Percentiles rank a stretch among this genome's conserved stretches.
Evolutionary conservation across 2,888 invertebrate species (phyloP).

Genomic region (Itoplectis maculator): DNA sequence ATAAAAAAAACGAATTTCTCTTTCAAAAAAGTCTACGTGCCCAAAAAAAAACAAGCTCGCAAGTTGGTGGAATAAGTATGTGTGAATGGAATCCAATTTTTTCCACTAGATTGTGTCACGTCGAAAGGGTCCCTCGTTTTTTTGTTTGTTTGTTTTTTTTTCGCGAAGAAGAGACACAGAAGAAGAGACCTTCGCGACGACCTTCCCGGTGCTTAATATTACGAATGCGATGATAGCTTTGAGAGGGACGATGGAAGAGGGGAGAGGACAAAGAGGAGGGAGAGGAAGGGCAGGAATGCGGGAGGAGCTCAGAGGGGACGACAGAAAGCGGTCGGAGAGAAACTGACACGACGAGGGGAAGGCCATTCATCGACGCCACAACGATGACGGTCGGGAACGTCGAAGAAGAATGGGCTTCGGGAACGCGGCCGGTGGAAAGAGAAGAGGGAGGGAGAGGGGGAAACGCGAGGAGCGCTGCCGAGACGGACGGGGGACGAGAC

Average conservation of each 20-base stretch:
- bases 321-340: constrained; percentile 18
- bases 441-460: not conserved
- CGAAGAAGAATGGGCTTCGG: constrained; percentile 43
- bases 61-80: not conserved
- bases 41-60: not conserved
- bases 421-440: constrained; percentile 19
- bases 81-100: not conserved
- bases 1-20: not conserved
- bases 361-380: constrained; percentile 49
- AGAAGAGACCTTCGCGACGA: not conserved
- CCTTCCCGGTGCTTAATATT: constrained; percentile 5
- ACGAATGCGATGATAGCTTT: constrained; percentile 25
- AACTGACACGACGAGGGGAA: constrained; percentile 39
- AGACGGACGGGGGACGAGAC: not conserved
- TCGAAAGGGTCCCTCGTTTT: not conserved
- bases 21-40: not conserved
- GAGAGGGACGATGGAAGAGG: too few species aligned
- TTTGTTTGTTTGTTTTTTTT: too few species aligned
- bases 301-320: not conserved
- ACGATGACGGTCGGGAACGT: constrained; percentile 49
- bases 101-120: not conserved
- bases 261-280: too few species aligned
- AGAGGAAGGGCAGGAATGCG: constrained; percentile 20
- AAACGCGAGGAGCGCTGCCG: not conserved
- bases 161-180: too few species aligned